Evolutionary conservation across 2,797 vertebrate species (phyloP).

Genomic region (Danio albolineatus): DNA sequence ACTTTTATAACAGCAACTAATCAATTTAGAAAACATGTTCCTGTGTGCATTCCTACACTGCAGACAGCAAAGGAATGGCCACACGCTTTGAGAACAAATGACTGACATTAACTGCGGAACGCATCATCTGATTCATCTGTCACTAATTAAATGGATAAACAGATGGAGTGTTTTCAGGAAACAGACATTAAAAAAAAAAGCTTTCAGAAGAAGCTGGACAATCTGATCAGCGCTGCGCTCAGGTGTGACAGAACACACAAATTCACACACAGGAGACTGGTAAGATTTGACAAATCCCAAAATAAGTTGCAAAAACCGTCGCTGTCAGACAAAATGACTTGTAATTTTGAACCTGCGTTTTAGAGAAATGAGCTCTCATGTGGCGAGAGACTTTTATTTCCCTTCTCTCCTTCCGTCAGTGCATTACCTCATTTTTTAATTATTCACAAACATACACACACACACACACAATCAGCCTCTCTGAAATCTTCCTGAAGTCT

Average conservation of each 20-base stretch:
- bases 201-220: slow-evolving; percentile 35
- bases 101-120: slow-evolving; percentile 42
- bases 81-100: slow-evolving; percentile 28
- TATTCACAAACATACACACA: slow-evolving; percentile 65
- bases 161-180: slow-evolving; percentile 43
- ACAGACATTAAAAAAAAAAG: slow-evolving; percentile 41
- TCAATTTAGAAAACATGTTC: background rate
- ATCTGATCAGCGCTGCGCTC: slow-evolving; percentile 24
- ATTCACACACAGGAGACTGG: slow-evolving; percentile 26
- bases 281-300: slow-evolving; percentile 44
- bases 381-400: background rate
- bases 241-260: slow-evolving; percentile 27
- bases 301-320: slow-evolving; percentile 22
- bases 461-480: slow-evolving; percentile 58
- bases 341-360: slow-evolving; percentile 35
- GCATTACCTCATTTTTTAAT: slow-evolving; percentile 67
- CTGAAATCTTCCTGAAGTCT: slow-evolving; percentile 58
- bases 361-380: slow-evolving; percentile 33
- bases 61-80: slow-evolving; percentile 12
- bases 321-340: slow-evolving; percentile 42
- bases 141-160: slow-evolving; percentile 58
- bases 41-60: slow-evolving; percentile 24
- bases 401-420: slow-evolving; percentile 17
- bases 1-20: background rate
- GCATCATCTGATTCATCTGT: slow-evolving; percentile 54